Evolutionary conservation across 2,888 invertebrate species (phyloP).

Genomic region (Sylvicola fuscatus): DNA sequence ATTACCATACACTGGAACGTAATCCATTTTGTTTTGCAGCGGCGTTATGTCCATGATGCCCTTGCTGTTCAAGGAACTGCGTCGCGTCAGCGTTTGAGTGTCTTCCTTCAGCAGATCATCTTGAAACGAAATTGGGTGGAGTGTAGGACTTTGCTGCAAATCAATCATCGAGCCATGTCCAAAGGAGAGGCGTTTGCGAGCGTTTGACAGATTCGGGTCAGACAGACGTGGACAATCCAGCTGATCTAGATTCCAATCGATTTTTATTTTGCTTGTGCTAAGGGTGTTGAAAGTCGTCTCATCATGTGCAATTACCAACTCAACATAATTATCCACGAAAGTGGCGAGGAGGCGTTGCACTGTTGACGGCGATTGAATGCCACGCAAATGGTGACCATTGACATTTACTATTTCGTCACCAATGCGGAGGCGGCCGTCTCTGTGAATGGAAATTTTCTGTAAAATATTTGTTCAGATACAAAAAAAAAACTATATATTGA

Average conservation of each 20-base stretch:
- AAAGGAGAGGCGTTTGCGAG: background rate
- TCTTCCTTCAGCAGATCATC: background rate
- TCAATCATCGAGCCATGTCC: background rate
- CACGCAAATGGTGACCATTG: conserved; percentile 61
- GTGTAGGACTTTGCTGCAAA: background rate
- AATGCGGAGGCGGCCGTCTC: conserved; percentile 59
- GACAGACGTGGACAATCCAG: background rate
- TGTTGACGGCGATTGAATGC: conserved; percentile 44
- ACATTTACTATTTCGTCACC: conserved; percentile 83
- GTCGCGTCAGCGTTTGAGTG: background rate
- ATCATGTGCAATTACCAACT: conserved; percentile 41
- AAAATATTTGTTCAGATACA: background rate
- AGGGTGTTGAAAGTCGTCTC: conserved; percentile 29
- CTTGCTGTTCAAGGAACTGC: conserved; percentile 1
- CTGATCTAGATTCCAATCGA: conserved; percentile 13
- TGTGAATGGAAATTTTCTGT: conserved; percentile 17
- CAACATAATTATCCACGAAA: conserved; percentile 27
- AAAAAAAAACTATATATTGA: conserved; percentile 4
- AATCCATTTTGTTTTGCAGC: conserved; percentile 12
- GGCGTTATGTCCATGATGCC: conserved; percentile 17
- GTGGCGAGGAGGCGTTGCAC: conserved; percentile 31
- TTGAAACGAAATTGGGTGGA: background rate
- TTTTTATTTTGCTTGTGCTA: conserved; percentile 18
- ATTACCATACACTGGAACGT: conserved; percentile 23
- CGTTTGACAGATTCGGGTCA: background rate